phyloP scores from a whole-genome alignment of 2,113 vertebrate species.

The Gnathonemus longibarbis region DNA sequence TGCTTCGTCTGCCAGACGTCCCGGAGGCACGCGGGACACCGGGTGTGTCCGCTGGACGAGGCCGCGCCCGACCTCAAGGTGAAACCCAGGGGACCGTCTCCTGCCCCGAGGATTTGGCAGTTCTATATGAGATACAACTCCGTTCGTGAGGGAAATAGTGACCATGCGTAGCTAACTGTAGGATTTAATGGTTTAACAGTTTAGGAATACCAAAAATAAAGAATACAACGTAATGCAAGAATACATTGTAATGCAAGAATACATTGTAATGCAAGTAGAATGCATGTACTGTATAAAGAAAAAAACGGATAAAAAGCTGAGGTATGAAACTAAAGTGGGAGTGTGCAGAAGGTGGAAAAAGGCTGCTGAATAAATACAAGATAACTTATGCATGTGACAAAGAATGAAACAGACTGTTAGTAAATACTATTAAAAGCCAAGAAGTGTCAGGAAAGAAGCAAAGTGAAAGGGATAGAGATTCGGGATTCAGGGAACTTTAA shows the following conservation, averaged over 20 bases:
- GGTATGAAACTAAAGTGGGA: background rate
- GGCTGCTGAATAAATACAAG: background rate
- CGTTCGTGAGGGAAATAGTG: background rate
- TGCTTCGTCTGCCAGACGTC: constrained; percentile 68
- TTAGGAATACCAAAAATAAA: background rate
- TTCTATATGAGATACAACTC: background rate
- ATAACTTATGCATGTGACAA: background rate
- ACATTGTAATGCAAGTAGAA: background rate
- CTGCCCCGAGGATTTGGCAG: background rate
- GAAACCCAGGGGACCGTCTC: background rate
- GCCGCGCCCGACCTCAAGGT: constrained; percentile 65
- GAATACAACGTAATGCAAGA: background rate
- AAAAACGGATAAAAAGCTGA: background rate
- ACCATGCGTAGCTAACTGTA: background rate
- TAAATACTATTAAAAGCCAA: background rate
- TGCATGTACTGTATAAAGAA: background rate
- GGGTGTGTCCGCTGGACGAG: constrained; percentile 61
- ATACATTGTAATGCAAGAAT: background rate
- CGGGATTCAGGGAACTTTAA: background rate
- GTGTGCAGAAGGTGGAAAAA: background rate
- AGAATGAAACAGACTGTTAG: background rate
- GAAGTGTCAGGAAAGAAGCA: background rate
- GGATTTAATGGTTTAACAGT: background rate
- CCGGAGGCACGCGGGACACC: constrained; percentile 62
- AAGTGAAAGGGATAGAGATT: background rate